Conservation (phyloP, 2,888 invertebrate species). For the Temnothorax ravouxi region DNA sequence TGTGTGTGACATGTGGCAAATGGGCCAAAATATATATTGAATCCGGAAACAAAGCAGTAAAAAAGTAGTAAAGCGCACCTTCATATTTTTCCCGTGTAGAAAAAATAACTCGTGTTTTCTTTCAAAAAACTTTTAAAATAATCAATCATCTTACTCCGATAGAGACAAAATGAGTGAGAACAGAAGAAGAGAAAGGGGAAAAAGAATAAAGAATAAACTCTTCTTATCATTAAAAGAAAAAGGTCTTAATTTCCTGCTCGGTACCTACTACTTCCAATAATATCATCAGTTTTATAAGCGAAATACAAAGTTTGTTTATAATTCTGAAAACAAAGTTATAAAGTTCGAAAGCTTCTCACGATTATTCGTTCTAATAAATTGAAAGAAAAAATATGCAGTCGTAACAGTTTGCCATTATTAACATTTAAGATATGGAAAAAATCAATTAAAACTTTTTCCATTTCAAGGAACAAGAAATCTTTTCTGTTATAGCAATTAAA, state of each 20-base stretch:
- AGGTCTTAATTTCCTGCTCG: slow-evolving; percentile 24
- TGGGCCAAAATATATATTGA: slow-evolving; percentile 30
- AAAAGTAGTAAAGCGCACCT: not conserved
- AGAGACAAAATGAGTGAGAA: not conserved
- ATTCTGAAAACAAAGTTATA: slow-evolving; percentile 17
- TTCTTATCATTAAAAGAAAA: slow-evolving; percentile 9
- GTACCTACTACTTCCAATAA: slow-evolving; percentile 11
- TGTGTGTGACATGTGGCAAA: not conserved
- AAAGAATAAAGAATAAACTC: not conserved
- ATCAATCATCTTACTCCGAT: slow-evolving; percentile 4
- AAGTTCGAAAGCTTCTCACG: not conserved
- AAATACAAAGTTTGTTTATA: slow-evolving; percentile 1
- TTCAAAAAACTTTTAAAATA: slow-evolving; percentile 5
- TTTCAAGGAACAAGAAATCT: not conserved
- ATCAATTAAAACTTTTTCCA: slow-evolving; percentile 6
- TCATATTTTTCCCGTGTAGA: not conserved
- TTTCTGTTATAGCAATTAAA: slow-evolving; percentile 21
- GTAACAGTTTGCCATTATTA: not conserved
- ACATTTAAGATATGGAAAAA: slow-evolving; percentile 8
- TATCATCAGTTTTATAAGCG: slow-evolving; percentile 16
- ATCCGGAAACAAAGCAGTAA: slow-evolving; percentile 10
- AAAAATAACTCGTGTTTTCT: not conserved
- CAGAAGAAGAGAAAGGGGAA: not conserved
- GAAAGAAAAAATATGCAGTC: not conserved
- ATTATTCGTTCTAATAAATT: slow-evolving; percentile 6